phyloP scores from a whole-genome alignment of 2,113 vertebrate genomes.

The Psephotus haematonotus region DNA sequence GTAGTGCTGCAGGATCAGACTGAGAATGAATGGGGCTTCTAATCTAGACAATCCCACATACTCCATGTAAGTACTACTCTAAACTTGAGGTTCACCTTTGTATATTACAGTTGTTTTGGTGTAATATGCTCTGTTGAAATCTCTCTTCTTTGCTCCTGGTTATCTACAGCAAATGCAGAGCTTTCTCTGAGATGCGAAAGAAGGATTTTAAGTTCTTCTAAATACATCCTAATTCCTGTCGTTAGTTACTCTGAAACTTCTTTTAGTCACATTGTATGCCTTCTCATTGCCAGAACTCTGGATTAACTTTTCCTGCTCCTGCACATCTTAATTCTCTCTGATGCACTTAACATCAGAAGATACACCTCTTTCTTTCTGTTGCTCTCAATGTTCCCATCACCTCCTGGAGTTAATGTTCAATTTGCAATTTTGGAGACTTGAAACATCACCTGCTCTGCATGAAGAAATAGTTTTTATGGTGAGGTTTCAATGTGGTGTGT shows the following conservation, averaged over 20 bases:
- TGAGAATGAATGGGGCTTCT: neutral
- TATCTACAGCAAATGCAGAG: neutral
- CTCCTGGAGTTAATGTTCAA: neutral
- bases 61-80: neutral
- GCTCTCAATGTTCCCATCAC: neutral
- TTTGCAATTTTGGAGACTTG: neutral
- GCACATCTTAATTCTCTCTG: neutral
- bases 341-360: neutral
- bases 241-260: neutral
- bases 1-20: neutral
- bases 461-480: neutral
- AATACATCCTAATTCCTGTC: neutral
- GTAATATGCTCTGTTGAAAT: neutral
- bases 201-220: neutral
- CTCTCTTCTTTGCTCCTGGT: neutral
- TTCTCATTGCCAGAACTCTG: neutral
- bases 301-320: neutral
- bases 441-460: neutral
- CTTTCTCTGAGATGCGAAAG: neutral
- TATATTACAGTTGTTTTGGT: neutral
- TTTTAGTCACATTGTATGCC: neutral
- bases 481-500: neutral
- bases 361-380: neutral
- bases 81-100: neutral
- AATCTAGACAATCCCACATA: fast-evolving